Base-by-base conservation (phyloP, 1,140 invertebrate genomes). In the Liolophura sinensis region DNA sequence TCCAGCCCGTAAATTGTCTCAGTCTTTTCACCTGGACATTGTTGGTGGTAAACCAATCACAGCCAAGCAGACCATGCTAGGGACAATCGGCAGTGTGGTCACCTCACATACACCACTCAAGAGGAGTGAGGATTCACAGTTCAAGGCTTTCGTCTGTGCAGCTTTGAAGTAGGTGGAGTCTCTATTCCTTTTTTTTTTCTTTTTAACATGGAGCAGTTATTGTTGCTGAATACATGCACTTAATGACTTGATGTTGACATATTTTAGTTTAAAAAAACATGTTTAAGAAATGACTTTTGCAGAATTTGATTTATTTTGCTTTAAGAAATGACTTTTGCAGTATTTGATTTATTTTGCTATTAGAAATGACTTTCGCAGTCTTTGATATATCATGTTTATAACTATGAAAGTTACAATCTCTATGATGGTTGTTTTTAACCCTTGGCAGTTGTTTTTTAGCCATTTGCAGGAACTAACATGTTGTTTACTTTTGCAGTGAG, bases 71-170 rank as follows among this genome's bases (percentile, higher is more conserved):
- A 92, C 92, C 74, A 88, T 99, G 71, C 85, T 99, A 31, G 92
- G 92, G 73, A 91, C 92, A 52, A 94, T 99, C 73, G 95, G 96
- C 47, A 95, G 92, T 72, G 96, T 99, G 62, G 89, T 97, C 58
- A 88, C 91, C 24, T 92, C 93, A 24, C 97, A 99, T 85, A 90
- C 89, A 16, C 92, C 91, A 0, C 94, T 97, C 68, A 97, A 97
- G 83, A 88, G 96, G 78, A 96, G 93, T 77, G 92, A 90, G 72
- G 96, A 99, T 86, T 93, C 96, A 6, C 95, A 98, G 85, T 98
- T 99, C 80, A 99, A 99, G 86, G 96, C 97, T 22, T 97, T 99
- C 82, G 89, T 99, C 57, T 99, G 95, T 85, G 91, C 94, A 60
- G 96, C 92, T 57, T 86, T 99, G 24, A 99, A 99, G 93, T 95